Evolutionary conservation across 2,888 invertebrate species (phyloP).

Genomic region (Tetheella fluctuosa): DNA sequence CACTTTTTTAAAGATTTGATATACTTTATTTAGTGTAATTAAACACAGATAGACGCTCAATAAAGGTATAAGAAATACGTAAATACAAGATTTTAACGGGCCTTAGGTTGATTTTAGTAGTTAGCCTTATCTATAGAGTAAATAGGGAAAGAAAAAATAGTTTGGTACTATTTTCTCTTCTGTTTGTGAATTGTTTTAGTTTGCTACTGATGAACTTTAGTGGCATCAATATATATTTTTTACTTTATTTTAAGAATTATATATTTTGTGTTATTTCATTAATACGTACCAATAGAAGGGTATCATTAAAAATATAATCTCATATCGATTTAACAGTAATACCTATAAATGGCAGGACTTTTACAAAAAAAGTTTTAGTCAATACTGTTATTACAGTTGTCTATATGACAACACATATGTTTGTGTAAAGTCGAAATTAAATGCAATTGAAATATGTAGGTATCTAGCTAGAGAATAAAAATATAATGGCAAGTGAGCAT

Average conservation of each 20-base stretch:
- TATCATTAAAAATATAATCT: not conserved
- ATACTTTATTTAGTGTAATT: too few relatives aligned
- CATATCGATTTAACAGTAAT: not conserved
- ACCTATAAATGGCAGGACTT: too few relatives aligned
- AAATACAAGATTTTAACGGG: not conserved
- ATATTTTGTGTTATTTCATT: not conserved
- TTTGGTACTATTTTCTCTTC: too few relatives aligned
- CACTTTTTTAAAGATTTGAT: not conserved
- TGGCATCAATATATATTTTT: too few relatives aligned
- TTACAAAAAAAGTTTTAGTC: too few relatives aligned
- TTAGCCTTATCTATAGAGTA: too few relatives aligned
- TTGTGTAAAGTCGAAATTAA: not conserved
- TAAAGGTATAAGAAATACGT: not conserved
- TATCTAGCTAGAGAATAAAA: not conserved
- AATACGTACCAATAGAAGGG: not conserved
- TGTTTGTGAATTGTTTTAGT: too few relatives aligned
- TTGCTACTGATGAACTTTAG: too few relatives aligned
- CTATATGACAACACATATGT: too few relatives aligned
- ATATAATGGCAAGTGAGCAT: conserved; percentile 5
- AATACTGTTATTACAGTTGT: too few relatives aligned
- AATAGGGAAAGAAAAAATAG: too few relatives aligned
- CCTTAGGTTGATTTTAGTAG: not conserved
- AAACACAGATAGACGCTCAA: too few relatives aligned
- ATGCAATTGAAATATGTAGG: not conserved
- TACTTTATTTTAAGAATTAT: not conserved